These are phyloP conservation scores for Lasioglossum calceatum DNA, from an alignment of 2,888 invertebrate species.

Conservation along the genomic window DNA sequence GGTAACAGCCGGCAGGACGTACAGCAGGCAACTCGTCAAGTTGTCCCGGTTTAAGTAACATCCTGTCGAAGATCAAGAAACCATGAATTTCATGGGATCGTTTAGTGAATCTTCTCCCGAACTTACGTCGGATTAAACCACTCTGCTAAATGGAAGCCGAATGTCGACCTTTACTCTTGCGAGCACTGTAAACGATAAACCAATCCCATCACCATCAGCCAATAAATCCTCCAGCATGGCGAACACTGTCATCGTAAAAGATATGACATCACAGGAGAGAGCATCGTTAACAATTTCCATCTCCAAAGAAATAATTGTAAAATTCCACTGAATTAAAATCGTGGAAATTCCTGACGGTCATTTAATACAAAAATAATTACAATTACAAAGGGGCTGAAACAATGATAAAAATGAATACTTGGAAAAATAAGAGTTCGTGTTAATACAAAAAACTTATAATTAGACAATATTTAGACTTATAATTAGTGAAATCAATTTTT, in stretches of 20 bases:
- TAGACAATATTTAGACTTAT: background rate
- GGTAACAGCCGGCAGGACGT: background rate
- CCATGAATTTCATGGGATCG: background rate
- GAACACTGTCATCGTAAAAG: background rate
- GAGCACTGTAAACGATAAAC: background rate
- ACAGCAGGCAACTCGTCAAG: slow-evolving; percentile 12
- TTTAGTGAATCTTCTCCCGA: background rate
- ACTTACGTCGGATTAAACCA: background rate
- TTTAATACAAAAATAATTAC: background rate
- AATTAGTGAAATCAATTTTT: too few species aligned
- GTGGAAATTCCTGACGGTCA: background rate
- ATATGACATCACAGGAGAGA: background rate
- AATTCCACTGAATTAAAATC: background rate
- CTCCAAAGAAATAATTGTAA: background rate
- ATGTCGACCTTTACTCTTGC: background rate
- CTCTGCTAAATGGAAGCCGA: background rate
- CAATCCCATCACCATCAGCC: background rate
- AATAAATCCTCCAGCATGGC: background rate
- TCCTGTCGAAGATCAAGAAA: background rate
- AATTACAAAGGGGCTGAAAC: background rate
- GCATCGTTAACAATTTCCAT: background rate
- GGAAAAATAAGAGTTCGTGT: too few species aligned
- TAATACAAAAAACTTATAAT: background rate
- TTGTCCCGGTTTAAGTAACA: slow-evolving; percentile 14
- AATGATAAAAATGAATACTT: background rate